These are phyloP conservation scores for Leptodactylus fuscus DNA, from an alignment of 2,113 vertebrate species.

Conservation along the genomic window DNA sequence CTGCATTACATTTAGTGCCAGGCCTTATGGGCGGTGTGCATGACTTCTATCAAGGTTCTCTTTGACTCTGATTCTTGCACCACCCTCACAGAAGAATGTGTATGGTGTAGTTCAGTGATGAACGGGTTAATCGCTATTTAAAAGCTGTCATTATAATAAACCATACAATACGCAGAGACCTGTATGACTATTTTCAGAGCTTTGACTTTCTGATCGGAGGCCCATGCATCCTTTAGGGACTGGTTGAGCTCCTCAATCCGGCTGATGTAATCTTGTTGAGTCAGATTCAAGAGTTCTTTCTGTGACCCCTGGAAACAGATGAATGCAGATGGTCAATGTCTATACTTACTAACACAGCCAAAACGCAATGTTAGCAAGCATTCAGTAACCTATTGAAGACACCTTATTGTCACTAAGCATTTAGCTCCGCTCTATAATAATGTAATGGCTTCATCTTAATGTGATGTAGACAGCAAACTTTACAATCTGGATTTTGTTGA, in stretches of 20 bases:
- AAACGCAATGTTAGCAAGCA: neutral
- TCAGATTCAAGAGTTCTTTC: constrained; percentile 92
- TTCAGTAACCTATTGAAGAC: neutral
- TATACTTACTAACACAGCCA: neutral
- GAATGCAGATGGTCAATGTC: constrained; percentile 38
- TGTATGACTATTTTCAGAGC: constrained; percentile 98
- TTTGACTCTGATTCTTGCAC: too few relatives aligned
- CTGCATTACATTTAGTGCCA: neutral
- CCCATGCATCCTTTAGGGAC: constrained; percentile 95
- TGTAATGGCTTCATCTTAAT: neutral
- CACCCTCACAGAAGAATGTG: too few relatives aligned
- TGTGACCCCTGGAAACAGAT: constrained; percentile 85
- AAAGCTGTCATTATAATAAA: neutral
- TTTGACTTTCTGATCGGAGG: constrained; percentile 97
- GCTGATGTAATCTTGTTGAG: constrained; percentile 95
- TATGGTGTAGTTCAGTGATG: too few relatives aligned
- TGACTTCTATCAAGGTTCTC: neutral
- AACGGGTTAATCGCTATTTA: too few relatives aligned
- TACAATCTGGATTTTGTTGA: too few relatives aligned
- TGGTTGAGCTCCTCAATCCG: constrained; percentile 97
- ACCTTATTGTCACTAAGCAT: neutral
- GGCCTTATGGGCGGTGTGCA: too few relatives aligned
- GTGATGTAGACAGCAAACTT: too few relatives aligned
- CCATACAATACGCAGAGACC: constrained; percentile 70
- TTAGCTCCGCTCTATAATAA: neutral